A percentile compares a stretch with the other conserved stretches of the same genome.
Conservation (phyloP, 1,140 invertebrate species). For the Drosophila serrata region DNA sequence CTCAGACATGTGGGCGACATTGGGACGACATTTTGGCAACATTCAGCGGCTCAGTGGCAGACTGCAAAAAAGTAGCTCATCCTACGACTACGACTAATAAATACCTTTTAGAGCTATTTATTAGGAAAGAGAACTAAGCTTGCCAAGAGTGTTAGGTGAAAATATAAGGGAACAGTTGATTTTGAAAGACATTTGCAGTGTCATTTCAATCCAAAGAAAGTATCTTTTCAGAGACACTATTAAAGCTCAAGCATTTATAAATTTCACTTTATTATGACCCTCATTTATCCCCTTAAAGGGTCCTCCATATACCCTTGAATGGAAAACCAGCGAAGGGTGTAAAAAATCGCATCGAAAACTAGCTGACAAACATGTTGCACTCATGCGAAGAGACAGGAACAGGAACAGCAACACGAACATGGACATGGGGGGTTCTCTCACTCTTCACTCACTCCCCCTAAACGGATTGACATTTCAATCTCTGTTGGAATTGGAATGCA, state of each 20-base stretch:
- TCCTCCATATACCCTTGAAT: not conserved
- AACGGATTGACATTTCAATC: conserved; percentile 65
- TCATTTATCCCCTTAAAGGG: too few species aligned
- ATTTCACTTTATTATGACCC: not conserved
- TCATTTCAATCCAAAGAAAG: too few species aligned
- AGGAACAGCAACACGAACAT: conserved; percentile 27
- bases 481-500: conserved; percentile 26
- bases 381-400: conserved; percentile 23
- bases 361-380: conserved; percentile 50
- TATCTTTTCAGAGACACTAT: not conserved
- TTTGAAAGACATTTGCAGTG: too few species aligned
- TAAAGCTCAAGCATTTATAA: not conserved
- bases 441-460: conserved; percentile 16
- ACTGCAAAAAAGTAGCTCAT: not conserved
- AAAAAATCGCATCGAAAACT: conserved; percentile 43
- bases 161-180: too few species aligned
- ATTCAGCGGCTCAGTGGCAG: conserved; percentile 24
- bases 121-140: not conserved
- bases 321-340: not conserved
- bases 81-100: not conserved
- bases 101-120: not conserved
- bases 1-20: conserved; percentile 59
- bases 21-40: conserved; percentile 50
- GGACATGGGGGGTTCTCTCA: conserved; percentile 16
- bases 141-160: too few species aligned